Base-by-base conservation (phyloP, 1,140 invertebrate genomes). In the Pachypsylla venusta region DNA sequence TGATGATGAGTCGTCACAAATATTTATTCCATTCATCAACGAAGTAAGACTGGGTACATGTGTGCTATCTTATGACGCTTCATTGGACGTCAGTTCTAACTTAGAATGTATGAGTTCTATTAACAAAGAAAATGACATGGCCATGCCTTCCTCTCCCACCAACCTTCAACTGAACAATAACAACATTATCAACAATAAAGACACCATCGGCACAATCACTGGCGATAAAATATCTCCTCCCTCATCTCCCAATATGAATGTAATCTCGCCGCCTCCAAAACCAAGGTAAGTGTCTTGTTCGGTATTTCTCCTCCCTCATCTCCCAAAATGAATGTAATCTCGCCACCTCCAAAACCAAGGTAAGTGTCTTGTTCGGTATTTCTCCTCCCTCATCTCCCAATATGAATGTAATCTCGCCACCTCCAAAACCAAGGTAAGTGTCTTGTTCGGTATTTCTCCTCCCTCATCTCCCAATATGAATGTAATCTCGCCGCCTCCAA, bases 21-120 rank as follows among this genome's bases (percentile, higher is more conserved):
- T 91, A 58, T 96, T 97, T 74, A 85, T 96, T 69, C 93, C 93
- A 48, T 97, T 95, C 70, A 77, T 95, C 57, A 89, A 81, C 72
- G 86, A 87, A 73, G 82, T 80, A 79, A 57, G 25, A 16, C 14
- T 42, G 3, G 16, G 25, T 27, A 53, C 56, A 16, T 13, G 25
- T 30, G 19, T 20, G n/a, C 30, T 57, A 2, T 14, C 30, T 55
- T 74, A 74, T 60, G 69, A 69, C 1, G 71, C 71, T 0, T 61
- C 54, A 63, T 0, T 74, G 73, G 1, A 72, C 71, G 20, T 75
- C 61, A 25, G 53, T 73, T 13, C 76, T 74, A 54, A 77, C 22
- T 78, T 74, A 35, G 77, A 76, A 13, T 73, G 72, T 13, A 64
- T 74, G 28, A 67, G 57, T 62, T 68, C 64, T 20, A 61, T 61